Conservation (phyloP, 64 coral and sea anemone genomes). For the Stichodactyla mertensii region DNA sequence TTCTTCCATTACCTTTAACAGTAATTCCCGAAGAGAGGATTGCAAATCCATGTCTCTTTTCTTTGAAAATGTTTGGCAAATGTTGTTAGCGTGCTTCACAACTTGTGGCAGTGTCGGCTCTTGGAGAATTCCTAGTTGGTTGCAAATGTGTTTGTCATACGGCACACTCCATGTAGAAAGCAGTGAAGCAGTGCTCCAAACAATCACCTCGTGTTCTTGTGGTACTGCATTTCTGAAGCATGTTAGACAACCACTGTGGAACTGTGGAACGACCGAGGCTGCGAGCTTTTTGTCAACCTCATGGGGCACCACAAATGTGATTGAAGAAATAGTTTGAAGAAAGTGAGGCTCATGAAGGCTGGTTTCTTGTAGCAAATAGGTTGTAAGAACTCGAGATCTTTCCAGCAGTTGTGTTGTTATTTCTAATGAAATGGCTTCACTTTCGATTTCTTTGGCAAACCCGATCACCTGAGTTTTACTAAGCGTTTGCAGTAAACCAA, state of each 20-base stretch:
- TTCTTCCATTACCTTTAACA: neutral
- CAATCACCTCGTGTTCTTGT: constrained; percentile 21
- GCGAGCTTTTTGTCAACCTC: neutral
- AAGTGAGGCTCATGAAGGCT: neutral
- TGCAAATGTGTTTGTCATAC: neutral
- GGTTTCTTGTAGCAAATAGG: neutral
- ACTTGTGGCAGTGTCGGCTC: neutral
- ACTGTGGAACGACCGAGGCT: neutral
- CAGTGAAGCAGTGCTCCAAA: constrained; percentile 55
- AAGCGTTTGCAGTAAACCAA: neutral
- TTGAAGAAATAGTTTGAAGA: neutral
- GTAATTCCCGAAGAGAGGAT: neutral
- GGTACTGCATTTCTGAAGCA: constrained; percentile 50
- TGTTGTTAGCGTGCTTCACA: neutral
- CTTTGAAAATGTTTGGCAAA: neutral
- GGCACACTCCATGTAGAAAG: constrained; percentile 34
- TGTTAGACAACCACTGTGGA: constrained; percentile 1
- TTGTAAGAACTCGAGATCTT: neutral
- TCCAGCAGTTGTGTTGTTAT: neutral
- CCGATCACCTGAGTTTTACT: neutral
- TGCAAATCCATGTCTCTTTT: neutral
- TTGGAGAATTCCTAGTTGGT: neutral
- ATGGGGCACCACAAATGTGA: neutral
- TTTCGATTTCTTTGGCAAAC: neutral
- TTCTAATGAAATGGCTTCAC: neutral